phyloP scores from a whole-genome alignment of 2,888 invertebrate genomes.

The Geotrupes spiniger region DNA sequence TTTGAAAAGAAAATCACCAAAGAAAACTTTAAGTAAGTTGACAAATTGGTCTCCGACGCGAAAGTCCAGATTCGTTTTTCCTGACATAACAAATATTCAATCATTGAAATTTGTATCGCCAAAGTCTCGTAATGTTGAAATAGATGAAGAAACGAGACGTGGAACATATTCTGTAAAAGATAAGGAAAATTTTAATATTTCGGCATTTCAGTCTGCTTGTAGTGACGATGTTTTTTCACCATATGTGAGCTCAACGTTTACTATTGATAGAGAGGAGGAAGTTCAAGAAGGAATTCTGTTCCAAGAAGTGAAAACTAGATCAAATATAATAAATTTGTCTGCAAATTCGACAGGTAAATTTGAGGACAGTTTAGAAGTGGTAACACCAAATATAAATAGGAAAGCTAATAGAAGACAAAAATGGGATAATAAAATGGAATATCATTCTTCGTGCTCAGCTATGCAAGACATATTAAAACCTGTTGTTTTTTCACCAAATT shows the following conservation, averaged over 20 bases:
- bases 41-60: too few species aligned
- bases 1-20: slow-evolving; percentile 6
- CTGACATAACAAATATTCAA: slow-evolving; percentile 23
- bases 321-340: too few species aligned
- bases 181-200: slow-evolving; percentile 13
- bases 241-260: neutral
- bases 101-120: slow-evolving; percentile 2
- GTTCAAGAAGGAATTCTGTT: neutral
- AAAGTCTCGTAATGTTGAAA: neutral
- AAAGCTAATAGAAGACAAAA: too few species aligned
- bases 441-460: neutral
- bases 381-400: too few species aligned
- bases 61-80: slow-evolving; percentile 9
- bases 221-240: neutral
- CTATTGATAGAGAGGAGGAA: neutral
- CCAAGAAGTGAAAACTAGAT: slow-evolving; percentile 10
- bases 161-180: slow-evolving; percentile 6
- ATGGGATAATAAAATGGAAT: slow-evolving; percentile 1
- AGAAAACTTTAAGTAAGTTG: slow-evolving; percentile 13
- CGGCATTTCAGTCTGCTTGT: neutral
- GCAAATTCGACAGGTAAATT: too few species aligned
- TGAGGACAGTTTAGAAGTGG: slow-evolving; percentile 31
- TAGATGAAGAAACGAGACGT: neutral
- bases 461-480: slow-evolving; percentile 17
- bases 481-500: slow-evolving; percentile 13